phyloP scores from a whole-genome alignment of 92 coral and sea anemone genomes.

The Blastomussa wellsi region DNA sequence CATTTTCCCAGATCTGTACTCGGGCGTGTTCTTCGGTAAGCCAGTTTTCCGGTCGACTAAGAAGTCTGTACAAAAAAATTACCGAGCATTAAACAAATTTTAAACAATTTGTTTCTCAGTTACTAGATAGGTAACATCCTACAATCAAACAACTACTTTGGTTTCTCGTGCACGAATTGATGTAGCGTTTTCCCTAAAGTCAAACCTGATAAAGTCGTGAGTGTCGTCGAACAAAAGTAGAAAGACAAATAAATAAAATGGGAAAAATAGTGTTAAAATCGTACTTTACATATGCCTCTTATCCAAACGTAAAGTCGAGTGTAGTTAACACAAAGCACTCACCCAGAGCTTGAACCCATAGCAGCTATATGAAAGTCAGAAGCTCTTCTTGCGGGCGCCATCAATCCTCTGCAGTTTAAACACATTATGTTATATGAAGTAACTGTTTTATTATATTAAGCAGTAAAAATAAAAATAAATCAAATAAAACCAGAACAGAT shows the following conservation, averaged over 20 bases:
- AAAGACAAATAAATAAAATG: not conserved
- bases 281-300: not conserved
- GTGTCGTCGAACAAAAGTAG: no score
- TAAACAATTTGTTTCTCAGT: not conserved
- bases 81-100: not conserved
- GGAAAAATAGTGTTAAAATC: not conserved
- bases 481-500: not conserved
- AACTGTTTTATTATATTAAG: no score
- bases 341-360: slow-evolving; percentile 69
- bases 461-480: no score
- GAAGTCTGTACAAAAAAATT: slow-evolving; percentile 40
- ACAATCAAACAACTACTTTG: not conserved
- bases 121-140: not conserved
- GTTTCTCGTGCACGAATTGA: no score
- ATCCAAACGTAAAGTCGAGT: not conserved
- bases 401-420: slow-evolving; percentile 61
- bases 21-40: slow-evolving; percentile 83
- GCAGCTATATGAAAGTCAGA: slow-evolving; percentile 57
- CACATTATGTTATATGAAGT: no score
- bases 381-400: slow-evolving; percentile 92
- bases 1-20: slow-evolving; percentile 84
- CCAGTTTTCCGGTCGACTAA: slow-evolving; percentile 90
- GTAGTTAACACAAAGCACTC: not conserved
- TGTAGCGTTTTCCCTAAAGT: no score
- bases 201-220: no score